phyloP scores from a whole-genome alignment of 2,888 invertebrate species.

The Trichogramma evanescens region DNA sequence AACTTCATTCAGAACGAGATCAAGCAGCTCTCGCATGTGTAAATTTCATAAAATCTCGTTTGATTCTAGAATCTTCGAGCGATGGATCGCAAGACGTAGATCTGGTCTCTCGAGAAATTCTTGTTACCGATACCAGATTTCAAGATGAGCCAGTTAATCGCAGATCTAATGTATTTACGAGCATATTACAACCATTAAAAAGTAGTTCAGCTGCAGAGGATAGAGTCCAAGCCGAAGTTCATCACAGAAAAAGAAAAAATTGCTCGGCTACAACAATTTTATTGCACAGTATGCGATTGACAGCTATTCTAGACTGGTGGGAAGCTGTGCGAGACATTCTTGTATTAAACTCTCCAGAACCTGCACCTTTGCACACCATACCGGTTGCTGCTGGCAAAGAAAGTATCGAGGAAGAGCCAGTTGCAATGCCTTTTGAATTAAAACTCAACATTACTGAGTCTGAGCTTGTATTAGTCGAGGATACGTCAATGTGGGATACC shows the following conservation, averaged over 20 bases:
- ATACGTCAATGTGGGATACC: conserved; percentile 79
- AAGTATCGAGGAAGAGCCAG: conserved; percentile 25
- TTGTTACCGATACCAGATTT: conserved; percentile 71
- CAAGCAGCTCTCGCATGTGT: conserved; percentile 69
- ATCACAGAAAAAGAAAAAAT: conserved; percentile 63
- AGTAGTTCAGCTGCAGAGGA: conserved; percentile 47
- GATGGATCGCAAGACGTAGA: conserved; percentile 88
- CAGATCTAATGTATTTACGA: conserved; percentile 78
- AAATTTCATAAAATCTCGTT: conserved; percentile 83
- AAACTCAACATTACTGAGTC: conserved; percentile 93
- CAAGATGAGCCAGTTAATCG: conserved; percentile 61
- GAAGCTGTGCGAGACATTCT: conserved; percentile 76
- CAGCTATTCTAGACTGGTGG: conserved; percentile 93
- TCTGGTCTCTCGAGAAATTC: conserved; percentile 84
- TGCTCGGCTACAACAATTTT: conserved; percentile 77
- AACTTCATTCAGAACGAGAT: conserved; percentile 57
- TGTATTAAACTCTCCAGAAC: conserved; percentile 47
- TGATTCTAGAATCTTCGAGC: conserved; percentile 79
- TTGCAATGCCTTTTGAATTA: conserved; percentile 61
- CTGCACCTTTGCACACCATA: conserved; percentile 33
- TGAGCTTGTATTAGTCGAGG: conserved; percentile 89
- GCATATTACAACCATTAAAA: conserved; percentile 76
- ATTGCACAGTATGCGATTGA: conserved; percentile 88
- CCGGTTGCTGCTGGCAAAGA: conserved; percentile 17
- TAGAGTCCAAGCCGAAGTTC: conserved; percentile 68